Percentiles rank a stretch among this genome's conserved stretches.
Conservation (phyloP, 2,888 invertebrate species). For the Pachliopta kotzebuea region DNA sequence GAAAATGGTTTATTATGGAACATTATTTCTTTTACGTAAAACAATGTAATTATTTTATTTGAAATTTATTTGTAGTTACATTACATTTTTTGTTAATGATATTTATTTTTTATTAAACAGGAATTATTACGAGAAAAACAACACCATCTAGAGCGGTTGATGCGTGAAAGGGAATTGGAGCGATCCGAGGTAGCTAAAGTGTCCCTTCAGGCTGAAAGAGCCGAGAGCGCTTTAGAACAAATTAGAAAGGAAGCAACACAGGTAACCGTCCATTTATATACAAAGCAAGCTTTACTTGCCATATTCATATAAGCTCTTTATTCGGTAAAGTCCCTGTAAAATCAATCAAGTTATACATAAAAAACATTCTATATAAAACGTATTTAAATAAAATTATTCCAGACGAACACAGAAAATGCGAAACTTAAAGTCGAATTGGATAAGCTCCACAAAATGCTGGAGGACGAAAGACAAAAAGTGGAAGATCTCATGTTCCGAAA, state of each 20-base stretch:
- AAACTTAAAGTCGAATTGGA: conserved; percentile 80
- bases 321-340: too few species aligned
- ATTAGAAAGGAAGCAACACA: conserved; percentile 84
- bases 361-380: too few species aligned
- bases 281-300: background rate
- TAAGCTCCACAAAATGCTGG: conserved; percentile 82
- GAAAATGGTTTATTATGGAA: conserved; percentile 18
- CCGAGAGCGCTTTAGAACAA: conserved; percentile 82
- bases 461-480: conserved; percentile 89
- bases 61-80: background rate
- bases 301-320: background rate
- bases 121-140: conserved; percentile 96
- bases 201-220: conserved; percentile 89
- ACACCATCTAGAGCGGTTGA: conserved; percentile 94
- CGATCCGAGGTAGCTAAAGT: conserved; percentile 93
- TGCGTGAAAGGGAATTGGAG: conserved; percentile 95
- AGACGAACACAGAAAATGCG: conserved; percentile 76
- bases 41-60: background rate
- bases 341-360: too few species aligned
- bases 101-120: conserved; percentile 68
- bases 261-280: conserved; percentile 56
- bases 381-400: conserved; percentile 29
- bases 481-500: conserved; percentile 95
- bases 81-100: background rate
- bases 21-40: background rate